Evolutionary conservation across 2,888 invertebrate genomes (phyloP), one percentile per base, ranked within the genome.

Genomic region (Orchestes rusci): DNA sequence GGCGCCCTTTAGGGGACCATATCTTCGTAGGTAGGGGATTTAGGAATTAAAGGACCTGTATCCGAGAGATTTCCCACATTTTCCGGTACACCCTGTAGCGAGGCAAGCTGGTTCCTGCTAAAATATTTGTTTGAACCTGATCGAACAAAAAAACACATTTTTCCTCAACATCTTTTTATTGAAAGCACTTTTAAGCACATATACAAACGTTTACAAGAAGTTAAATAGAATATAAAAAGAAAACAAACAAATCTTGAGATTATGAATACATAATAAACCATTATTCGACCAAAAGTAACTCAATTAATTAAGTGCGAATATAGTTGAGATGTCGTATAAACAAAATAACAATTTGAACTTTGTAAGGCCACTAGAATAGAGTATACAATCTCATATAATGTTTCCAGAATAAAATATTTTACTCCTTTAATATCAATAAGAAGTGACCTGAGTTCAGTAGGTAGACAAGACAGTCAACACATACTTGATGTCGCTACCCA

Each of bases 401-500:
- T 42, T 34, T 16, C n/a, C 30, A 15, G 10, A 8, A 17, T 39
- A 31, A 16, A 36, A 43, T 36, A 36, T 28, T 12, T 20, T 19
- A 31, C 16, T n/a, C 32, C 29, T 39, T 39, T 39, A 39, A 17
- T 10, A n/a, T 34, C 17, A 8, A 10, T 12, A 16, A 2, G 20
- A 12, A 38, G 32, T 28, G 42, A 45, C 39, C 39, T 47, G 39
- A 43, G 39, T 43, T 41, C 43, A 50, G 30, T 43, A 50, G 15
- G 50, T 36, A 42, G 50, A 43, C 13, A 50, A 39, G 15, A 46
- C 45, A n/a, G 39, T 37, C 66, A 83, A 76, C 66, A 80, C 72
- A 67, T 75, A 73, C 69, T 79, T 80, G 66, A 78, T 72, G 53
- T 78, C 73, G 63, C 74, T 74, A 66, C 73, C 71, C 66, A 76